Percentiles rank a stretch among this genome's conserved stretches.
Evolutionary conservation across 2,888 invertebrate genomes (phyloP).

Genomic region (Nomada ferruginata): DNA sequence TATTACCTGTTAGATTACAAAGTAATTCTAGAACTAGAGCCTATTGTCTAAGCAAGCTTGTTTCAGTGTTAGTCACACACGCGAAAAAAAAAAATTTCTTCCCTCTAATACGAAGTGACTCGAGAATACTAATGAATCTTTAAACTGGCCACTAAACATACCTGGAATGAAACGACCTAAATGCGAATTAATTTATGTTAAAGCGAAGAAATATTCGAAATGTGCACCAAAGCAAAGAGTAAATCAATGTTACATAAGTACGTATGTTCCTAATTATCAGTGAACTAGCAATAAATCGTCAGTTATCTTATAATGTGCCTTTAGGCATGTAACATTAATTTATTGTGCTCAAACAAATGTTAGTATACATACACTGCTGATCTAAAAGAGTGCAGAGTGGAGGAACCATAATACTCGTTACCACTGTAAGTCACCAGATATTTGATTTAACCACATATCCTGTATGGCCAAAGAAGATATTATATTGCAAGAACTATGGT

Average conservation of each 20-base stretch:
- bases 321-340: conserved; percentile 63
- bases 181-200: conserved; percentile 5
- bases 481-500: conserved; percentile 41
- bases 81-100: conserved; percentile 56
- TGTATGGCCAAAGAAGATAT: conserved; percentile 55
- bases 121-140: background rate
- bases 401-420: conserved; percentile 78
- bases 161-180: background rate
- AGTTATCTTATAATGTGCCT: conserved; percentile 8
- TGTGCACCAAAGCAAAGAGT: conserved; percentile 41
- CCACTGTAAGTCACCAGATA: conserved; percentile 76
- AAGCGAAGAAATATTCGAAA: conserved; percentile 63
- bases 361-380: conserved; percentile 78
- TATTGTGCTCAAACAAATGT: conserved; percentile 52
- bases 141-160: background rate
- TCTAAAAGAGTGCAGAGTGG: conserved; percentile 80
- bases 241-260: conserved; percentile 64
- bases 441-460: conserved; percentile 65
- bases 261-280: conserved; percentile 24
- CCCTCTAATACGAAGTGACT: conserved; percentile 15
- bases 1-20: conserved; percentile 50
- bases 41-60: conserved; percentile 62
- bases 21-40: conserved; percentile 59
- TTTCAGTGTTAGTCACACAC: conserved; percentile 48
- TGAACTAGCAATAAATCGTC: conserved; percentile 29